Evolutionary conservation across 2,113 vertebrate species (phyloP), one percentile per base, ranked within the genome.

Genomic region (Cavia aperea): DNA sequence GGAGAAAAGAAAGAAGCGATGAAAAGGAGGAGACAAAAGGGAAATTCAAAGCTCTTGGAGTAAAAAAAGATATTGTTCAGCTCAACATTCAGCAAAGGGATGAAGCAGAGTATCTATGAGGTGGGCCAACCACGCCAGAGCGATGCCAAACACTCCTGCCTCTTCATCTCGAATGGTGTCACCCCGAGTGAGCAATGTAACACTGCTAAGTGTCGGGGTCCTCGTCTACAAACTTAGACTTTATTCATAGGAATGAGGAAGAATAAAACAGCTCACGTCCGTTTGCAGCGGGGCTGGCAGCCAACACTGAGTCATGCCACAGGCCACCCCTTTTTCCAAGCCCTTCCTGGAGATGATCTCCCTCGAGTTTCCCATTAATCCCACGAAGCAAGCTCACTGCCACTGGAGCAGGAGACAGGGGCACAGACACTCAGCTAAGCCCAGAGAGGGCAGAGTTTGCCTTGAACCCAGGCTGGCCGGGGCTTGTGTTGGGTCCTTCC

Each of bases 231-330:
- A 70, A 84, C 36, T 73, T 29, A 82, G 10, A 12, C 56, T 84
- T 24, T 24, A 90, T 92, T 87, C 43, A 18, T 12, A 91, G 66
- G 43, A 87, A 58, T 54, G 39, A 92, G 13, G 46, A 68, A n/a
- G 82, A 62, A 65, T 5, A 62, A 46, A n/a, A 19, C 39, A 83
- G 54, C 33, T 78, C 7, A 4, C 36, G 39, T 58, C 36, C 19
- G 58, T 78, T 56, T 5, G 13, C 4, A 8, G 4, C 4, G 33
- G n/a, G 19, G 33, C 46, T 24, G 33, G 70, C 1, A 36, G 43
- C 78, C 81, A 66, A 43, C 5, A 46, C 58, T 33, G 7, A 0
- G 3, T 23, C 7, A 15, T 7, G 33, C n/a, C 19, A 39, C 6
- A 86, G 33, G 18, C 56, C 56, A 26, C 26, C 24, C 15, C 4